Evolutionary conservation across 2,888 invertebrate species (phyloP).

Genomic region (Carcina quercana): DNA sequence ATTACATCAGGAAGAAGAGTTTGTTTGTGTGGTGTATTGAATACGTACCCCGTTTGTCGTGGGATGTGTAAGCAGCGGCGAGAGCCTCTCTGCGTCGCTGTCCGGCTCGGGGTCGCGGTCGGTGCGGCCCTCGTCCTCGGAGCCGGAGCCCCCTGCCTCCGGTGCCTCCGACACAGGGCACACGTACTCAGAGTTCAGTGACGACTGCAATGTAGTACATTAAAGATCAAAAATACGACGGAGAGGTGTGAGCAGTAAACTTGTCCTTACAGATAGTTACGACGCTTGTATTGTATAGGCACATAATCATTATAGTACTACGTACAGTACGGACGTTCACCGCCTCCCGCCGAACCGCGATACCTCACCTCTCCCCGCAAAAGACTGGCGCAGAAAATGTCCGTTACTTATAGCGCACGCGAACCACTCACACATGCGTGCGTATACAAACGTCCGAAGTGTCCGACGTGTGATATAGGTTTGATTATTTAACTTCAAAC

Average conservation of each 20-base stretch:
- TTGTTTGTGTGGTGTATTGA: not conserved
- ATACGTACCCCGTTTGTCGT: slow-evolving; percentile 40
- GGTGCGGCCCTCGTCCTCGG: slow-evolving; percentile 27
- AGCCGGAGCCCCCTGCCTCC: slow-evolving; percentile 26
- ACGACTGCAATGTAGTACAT: slow-evolving; percentile 44
- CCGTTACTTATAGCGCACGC: too few species aligned
- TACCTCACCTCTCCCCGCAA: too few species aligned
- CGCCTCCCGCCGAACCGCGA: too few species aligned
- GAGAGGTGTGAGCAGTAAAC: not conserved
- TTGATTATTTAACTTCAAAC: too few species aligned
- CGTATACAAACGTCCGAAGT: too few species aligned
- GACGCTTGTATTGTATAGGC: not conserved
- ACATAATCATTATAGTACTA: not conserved
- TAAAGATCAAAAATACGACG: not conserved
- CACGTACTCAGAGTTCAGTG: slow-evolving; percentile 42
- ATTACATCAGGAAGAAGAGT: too few species aligned
- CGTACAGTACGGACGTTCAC: too few species aligned
- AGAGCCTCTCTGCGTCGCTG: slow-evolving; percentile 88
- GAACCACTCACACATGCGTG: too few species aligned
- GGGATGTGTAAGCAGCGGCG: slow-evolving; percentile 78
- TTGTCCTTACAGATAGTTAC: not conserved
- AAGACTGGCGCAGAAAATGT: too few species aligned
- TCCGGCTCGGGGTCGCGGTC: slow-evolving; percentile 78
- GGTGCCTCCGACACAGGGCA: slow-evolving; percentile 21
- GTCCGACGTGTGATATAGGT: too few species aligned